Conservation (phyloP, 2,888 invertebrate species). For the Macrosoma leucophasiata region DNA sequence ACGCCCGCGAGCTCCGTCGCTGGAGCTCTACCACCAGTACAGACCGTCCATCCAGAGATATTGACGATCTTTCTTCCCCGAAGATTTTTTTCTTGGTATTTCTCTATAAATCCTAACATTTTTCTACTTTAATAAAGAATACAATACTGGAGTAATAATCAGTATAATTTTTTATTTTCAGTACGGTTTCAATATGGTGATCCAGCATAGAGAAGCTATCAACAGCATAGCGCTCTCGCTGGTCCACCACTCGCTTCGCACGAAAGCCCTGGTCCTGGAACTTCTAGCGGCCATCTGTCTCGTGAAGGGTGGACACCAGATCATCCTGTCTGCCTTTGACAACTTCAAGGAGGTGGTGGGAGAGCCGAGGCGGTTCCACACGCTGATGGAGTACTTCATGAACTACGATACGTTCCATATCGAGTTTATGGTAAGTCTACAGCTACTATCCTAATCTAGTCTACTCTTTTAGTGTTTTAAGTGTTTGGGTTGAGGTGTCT, state of each 20-base stretch:
- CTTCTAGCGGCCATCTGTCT: slow-evolving; percentile 98
- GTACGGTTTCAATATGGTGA: slow-evolving; percentile 99
- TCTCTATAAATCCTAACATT: too few relatives aligned
- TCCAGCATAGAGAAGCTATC: slow-evolving; percentile 97
- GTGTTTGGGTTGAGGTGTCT: too few relatives aligned
- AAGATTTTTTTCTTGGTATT: too few relatives aligned
- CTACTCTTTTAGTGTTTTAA: too few relatives aligned
- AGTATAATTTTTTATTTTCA: slow-evolving; percentile 55
- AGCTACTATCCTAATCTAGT: background rate
- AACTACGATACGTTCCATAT: slow-evolving; percentile 98
- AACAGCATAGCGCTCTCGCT: slow-evolving; percentile 98
- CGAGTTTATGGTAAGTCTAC: slow-evolving; percentile 93
- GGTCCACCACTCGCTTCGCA: slow-evolving; percentile 96
- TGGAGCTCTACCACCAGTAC: too few relatives aligned
- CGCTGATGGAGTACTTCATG: slow-evolving; percentile 97
- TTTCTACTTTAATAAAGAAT: too few relatives aligned
- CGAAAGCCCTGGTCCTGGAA: slow-evolving; percentile 97
- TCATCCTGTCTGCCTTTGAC: slow-evolving; percentile 97
- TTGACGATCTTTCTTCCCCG: too few relatives aligned
- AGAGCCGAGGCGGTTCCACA: slow-evolving; percentile 94
- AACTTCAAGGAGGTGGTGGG: slow-evolving; percentile 95
- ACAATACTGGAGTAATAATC: too few relatives aligned
- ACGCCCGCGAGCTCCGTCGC: too few relatives aligned
- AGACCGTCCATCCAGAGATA: too few relatives aligned
- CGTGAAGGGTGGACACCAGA: slow-evolving; percentile 99